These are phyloP conservation scores for Philhelius pedissequus DNA, from an alignment of 2,888 invertebrate species.

Conservation along the genomic window DNA sequence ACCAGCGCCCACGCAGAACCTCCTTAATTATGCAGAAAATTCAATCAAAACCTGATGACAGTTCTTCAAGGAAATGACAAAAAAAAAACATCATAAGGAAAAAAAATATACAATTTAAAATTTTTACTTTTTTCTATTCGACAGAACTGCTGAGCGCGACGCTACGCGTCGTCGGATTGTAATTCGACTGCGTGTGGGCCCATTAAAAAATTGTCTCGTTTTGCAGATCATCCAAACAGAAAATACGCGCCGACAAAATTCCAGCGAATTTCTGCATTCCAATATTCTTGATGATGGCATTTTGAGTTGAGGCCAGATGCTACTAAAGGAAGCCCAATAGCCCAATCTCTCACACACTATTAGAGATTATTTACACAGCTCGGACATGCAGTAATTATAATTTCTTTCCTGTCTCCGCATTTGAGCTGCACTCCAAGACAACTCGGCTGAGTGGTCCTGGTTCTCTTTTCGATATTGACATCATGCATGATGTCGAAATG, in stretches of 20 bases:
- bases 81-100: not conserved
- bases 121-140: not conserved
- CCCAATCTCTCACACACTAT: not conserved
- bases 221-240: slow-evolving; percentile 38
- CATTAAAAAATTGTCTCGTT: slow-evolving; percentile 63
- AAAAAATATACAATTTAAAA: slow-evolving; percentile 5
- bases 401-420: slow-evolving; percentile 1
- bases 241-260: slow-evolving; percentile 46
- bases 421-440: not conserved
- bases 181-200: slow-evolving; percentile 47
- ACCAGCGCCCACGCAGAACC: slow-evolving; percentile 7
- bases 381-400: slow-evolving; percentile 63
- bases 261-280: slow-evolving; percentile 28
- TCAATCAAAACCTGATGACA: slow-evolving; percentile 35
- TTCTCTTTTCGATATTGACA: slow-evolving; percentile 18
- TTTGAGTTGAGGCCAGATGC: slow-evolving; percentile 62
- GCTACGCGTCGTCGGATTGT: not conserved
- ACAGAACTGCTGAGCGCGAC: not conserved
- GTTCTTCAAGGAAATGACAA: slow-evolving; percentile 13
- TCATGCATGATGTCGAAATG: slow-evolving; percentile 20
- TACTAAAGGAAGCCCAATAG: not conserved
- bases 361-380: slow-evolving; percentile 46
- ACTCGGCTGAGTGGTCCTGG: not conserved
- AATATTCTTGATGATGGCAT: slow-evolving; percentile 45
- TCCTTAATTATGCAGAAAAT: slow-evolving; percentile 48